Conservation (phyloP, 2,797 vertebrate species). For the Scyliorhinus canicula region DNA sequence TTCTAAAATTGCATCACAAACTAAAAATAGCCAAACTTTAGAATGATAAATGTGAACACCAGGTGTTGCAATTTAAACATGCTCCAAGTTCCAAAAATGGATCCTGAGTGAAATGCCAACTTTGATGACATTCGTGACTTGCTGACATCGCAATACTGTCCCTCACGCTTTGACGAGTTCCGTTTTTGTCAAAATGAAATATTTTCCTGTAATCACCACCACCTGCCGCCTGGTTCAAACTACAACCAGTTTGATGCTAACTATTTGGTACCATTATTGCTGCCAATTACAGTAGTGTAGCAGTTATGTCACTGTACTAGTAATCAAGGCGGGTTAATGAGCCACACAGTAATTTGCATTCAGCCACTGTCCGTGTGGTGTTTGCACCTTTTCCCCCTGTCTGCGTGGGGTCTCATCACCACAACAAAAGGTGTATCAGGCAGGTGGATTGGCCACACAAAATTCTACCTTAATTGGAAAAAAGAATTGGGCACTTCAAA, state of each 20-base stretch:
- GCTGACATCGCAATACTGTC: background rate
- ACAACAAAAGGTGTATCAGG: too few relatives aligned
- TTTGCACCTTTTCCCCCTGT: too few relatives aligned
- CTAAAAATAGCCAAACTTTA: background rate
- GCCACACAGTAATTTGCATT: background rate
- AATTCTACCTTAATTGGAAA: too few relatives aligned
- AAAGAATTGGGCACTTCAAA: too few relatives aligned
- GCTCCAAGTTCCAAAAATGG: background rate
- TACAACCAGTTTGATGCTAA: background rate
- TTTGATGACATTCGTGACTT: background rate
- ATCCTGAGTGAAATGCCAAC: background rate
- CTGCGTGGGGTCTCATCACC: too few relatives aligned
- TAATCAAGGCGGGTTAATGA: background rate
- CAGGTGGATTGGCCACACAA: too few relatives aligned
- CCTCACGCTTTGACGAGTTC: background rate
- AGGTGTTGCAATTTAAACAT: background rate
- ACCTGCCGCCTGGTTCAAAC: background rate
- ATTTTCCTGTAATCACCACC: background rate
- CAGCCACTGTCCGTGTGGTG: too few relatives aligned
- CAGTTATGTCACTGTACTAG: background rate
- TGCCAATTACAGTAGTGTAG: background rate
- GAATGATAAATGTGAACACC: background rate
- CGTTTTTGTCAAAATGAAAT: background rate
- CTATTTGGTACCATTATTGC: background rate
- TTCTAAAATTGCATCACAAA: background rate